Base-by-base conservation (phyloP, 2,113 vertebrate species). In the Sceloporus tristichus region DNA sequence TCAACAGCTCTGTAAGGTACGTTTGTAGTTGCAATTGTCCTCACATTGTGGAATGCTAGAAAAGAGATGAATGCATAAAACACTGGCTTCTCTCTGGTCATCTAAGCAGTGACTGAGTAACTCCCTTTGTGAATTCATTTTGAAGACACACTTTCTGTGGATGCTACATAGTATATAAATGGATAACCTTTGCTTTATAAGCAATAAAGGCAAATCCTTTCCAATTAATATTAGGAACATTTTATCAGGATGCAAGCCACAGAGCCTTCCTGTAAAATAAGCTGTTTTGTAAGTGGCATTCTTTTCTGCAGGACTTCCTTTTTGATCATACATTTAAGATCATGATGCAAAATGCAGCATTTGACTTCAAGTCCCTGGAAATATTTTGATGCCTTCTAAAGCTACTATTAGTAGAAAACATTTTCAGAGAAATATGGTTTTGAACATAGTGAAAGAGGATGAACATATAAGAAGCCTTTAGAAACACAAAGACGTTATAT, bases 301-400 rank as follows among this genome's bases (percentile, higher is more conserved):
- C 29, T 66, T 88, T 77, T 82, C 62, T 48, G 11, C 54, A 80
- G 65, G 29, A n/a, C 27, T 82, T 38, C 8, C 10, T n/a, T 40
- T 65, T 62, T 66, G 62, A 8, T 21, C 59, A 76, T 68, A 10
- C 27, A 77, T 88, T 77, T 88, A 65, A 18, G 13, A 83, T 82
- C 5, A 27, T 5, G 5, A 27, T 56, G n/a, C 2, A 40, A 71
- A 19, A 54, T 59, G 34, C 34, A 34, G 34, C 34, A 76, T 53
- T 82, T 76, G 62, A 82, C 40, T 76, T 77, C n/a, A 4, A 2
- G 2, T 82, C 59, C 34, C 25, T 82, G 75, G 56, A 40, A 82
- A 53, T 18, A 38, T 76, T 76, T 76, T 29, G 48, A 5, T 75
- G 38, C 18, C 19, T 85, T 75, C 27, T 82, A 25, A 82, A 79